Conservation (phyloP, 2,888 invertebrate genomes). For the Orthosia gothica region DNA sequence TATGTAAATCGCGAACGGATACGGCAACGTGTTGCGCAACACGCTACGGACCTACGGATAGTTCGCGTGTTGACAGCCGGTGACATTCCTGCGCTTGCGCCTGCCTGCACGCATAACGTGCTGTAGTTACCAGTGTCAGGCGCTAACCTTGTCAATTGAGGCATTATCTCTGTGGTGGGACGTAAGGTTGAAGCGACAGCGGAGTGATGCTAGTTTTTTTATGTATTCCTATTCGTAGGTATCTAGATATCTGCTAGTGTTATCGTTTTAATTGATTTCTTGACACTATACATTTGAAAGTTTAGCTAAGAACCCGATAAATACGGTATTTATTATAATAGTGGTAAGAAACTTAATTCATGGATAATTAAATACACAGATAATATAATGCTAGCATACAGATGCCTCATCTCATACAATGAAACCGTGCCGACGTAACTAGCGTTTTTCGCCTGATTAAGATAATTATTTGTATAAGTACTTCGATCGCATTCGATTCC, state of each 20-base stretch:
- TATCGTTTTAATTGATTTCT: not conserved
- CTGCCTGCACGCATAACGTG: conserved; percentile 40
- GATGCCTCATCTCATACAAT: too few species aligned
- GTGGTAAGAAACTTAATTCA: too few species aligned
- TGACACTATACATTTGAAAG: too few species aligned
- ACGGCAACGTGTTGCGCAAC: conserved; percentile 58
- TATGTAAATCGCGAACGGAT: conserved; percentile 61
- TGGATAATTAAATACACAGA: too few species aligned
- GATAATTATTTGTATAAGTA: too few species aligned
- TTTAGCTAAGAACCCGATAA: too few species aligned
- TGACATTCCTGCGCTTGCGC: conserved; percentile 62
- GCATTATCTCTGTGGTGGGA: conserved; percentile 24
- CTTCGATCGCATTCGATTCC: too few species aligned
- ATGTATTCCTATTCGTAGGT: not conserved
- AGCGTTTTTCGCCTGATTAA: too few species aligned
- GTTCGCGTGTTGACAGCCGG: conserved; percentile 51
- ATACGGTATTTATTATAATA: too few species aligned
- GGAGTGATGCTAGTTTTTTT: not conserved
- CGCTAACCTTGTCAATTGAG: conserved; percentile 46
- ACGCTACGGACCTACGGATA: conserved; percentile 38
- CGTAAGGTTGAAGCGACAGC: conserved; percentile 13
- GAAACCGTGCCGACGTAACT: too few species aligned
- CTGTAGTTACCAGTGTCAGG: conserved; percentile 60
- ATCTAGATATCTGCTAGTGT: not conserved
- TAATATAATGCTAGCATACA: too few species aligned